Percentiles rank a stretch among this genome's conserved stretches.
These are phyloP conservation scores for Apostichopus parvimensis DNA, from an alignment of 35 echinoderm and acorn worm species.

Conservation along the genomic window DNA sequence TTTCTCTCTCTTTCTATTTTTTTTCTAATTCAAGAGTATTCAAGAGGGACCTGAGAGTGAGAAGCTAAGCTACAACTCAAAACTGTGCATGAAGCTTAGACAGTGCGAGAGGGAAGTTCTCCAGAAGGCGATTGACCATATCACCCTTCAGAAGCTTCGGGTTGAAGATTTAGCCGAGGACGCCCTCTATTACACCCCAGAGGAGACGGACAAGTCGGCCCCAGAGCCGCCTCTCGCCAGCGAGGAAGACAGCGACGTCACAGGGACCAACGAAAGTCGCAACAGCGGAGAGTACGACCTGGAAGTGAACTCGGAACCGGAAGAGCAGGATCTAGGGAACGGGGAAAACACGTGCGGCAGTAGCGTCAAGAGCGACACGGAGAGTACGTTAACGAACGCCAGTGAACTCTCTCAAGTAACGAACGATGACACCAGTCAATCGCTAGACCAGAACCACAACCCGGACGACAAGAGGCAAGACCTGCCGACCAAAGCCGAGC, in stretches of 20 bases:
- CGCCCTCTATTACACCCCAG: constrained; percentile 54
- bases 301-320: not conserved
- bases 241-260: constrained; percentile 51
- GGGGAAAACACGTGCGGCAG: not conserved
- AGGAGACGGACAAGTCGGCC: constrained; percentile 19
- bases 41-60: constrained; percentile 65
- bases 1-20: too few species aligned
- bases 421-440: not conserved
- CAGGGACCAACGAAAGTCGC: not conserved
- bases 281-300: constrained; percentile 34
- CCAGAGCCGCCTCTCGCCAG: constrained; percentile 57
- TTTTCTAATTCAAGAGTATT: not conserved
- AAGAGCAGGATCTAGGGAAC: not conserved
- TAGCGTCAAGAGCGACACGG: constrained; percentile 37
- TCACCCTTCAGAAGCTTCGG: constrained; percentile 41
- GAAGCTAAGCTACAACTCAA: constrained; percentile 54
- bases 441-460: constrained; percentile 38
- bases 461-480: constrained; percentile 11
- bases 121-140: constrained; percentile 68
- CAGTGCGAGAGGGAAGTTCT: constrained; percentile 77
- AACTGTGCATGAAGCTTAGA: constrained; percentile 61
- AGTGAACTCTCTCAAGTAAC: constrained; percentile 41
- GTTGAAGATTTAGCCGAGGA: constrained; percentile 61
- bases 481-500: too few species aligned
- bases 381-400: constrained; percentile 35